Conservation (phyloP, 2,888 invertebrate genomes). For the Nipponacmea schrenckii region DNA sequence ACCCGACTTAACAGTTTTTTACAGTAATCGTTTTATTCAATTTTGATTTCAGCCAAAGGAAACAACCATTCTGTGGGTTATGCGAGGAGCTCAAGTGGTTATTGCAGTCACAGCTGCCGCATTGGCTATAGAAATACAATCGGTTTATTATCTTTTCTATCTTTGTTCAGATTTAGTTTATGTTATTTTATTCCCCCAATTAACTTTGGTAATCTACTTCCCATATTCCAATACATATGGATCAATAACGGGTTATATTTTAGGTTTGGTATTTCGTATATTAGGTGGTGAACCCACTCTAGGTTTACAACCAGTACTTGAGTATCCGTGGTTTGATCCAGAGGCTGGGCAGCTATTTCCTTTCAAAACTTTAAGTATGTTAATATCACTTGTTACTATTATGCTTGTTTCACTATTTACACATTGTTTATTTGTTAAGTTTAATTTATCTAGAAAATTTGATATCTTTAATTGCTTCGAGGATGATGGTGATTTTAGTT, state of each 20-base stretch:
- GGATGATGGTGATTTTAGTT: not conserved
- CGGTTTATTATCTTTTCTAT: slow-evolving; percentile 97
- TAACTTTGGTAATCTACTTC: slow-evolving; percentile 96
- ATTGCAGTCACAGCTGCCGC: slow-evolving; percentile 85
- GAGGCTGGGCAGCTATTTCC: slow-evolving; percentile 82
- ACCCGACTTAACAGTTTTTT: too few relatives aligned
- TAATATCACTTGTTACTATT: slow-evolving; percentile 69
- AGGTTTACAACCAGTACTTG: slow-evolving; percentile 17
- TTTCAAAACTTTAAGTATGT: slow-evolving; percentile 94
- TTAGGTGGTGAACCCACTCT: slow-evolving; percentile 27
- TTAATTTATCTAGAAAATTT: slow-evolving; percentile 79
- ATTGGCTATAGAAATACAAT: slow-evolving; percentile 95
- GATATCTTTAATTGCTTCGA: slow-evolving; percentile 77
- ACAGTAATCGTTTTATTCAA: not conserved
- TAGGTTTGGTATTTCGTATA: slow-evolving; percentile 40
- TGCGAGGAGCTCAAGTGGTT: slow-evolving; percentile 81
- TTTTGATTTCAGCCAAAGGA: slow-evolving; percentile 80
- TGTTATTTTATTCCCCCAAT: slow-evolving; percentile 96
- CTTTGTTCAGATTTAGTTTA: slow-evolving; percentile 98
- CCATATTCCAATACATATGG: slow-evolving; percentile 96
- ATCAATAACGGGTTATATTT: slow-evolving; percentile 74
- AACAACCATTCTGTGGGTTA: slow-evolving; percentile 87
- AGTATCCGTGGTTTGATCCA: slow-evolving; percentile 35
- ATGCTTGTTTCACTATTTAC: slow-evolving; percentile 51
- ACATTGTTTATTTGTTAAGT: slow-evolving; percentile 85